These are phyloP conservation scores for Galagoides demidoff DNA, from an alignment of 2,797 vertebrate species.

Conservation along the genomic window DNA sequence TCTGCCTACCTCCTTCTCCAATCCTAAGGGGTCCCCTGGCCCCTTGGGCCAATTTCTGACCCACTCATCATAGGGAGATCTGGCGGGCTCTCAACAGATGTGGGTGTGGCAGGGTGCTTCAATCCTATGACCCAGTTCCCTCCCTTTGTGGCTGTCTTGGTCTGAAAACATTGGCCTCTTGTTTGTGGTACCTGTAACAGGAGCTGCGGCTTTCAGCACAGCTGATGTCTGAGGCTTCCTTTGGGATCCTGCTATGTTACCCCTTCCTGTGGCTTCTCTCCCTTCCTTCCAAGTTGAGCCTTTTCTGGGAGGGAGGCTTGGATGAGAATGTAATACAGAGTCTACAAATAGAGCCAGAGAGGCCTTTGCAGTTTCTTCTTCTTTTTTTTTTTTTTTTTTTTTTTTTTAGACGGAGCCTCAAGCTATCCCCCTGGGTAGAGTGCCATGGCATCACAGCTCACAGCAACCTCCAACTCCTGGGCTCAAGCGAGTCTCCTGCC, in stretches of 20 bases:
- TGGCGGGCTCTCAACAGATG: not conserved
- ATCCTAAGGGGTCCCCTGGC: not conserved
- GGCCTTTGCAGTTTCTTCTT: not conserved
- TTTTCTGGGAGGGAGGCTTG: not conserved
- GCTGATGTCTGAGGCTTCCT: not conserved
- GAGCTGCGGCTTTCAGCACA: fast-evolving
- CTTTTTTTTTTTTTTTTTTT: too few species aligned
- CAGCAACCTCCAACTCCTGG: too few species aligned
- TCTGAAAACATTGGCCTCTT: not conserved
- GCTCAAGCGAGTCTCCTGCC: too few species aligned
- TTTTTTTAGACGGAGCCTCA: too few species aligned
- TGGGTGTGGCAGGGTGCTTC: not conserved
- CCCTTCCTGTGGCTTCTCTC: not conserved
- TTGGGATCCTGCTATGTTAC: not conserved
- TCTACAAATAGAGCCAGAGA: not conserved
- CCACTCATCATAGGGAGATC: not conserved
- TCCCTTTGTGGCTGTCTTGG: not conserved
- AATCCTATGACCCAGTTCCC: not conserved
- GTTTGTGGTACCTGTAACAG: not conserved
- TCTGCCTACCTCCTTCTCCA: not conserved
- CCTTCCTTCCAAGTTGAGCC: not conserved
- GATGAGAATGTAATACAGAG: not conserved
- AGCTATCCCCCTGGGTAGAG: too few species aligned
- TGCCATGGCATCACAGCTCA: too few species aligned
- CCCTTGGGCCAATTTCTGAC: not conserved